Evolutionary conservation across 2,888 invertebrate genomes (phyloP).

Genomic region (Rhamnusium bicolor): DNA sequence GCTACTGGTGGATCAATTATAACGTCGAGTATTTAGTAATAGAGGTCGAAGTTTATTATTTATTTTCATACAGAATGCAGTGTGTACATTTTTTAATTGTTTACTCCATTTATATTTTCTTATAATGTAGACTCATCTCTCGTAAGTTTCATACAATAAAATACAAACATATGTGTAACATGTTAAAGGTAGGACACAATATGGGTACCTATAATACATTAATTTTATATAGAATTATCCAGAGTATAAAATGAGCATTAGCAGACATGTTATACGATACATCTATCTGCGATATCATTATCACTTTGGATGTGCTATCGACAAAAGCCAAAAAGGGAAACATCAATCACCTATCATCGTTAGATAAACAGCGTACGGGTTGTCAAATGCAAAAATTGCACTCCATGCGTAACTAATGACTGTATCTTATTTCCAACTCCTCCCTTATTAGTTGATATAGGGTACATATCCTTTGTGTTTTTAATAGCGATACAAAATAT

Average conservation of each 20-base stretch:
- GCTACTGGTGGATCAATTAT: too few relatives aligned
- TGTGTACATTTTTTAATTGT: too few relatives aligned
- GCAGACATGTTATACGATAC: conserved; percentile 53
- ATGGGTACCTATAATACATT: not conserved
- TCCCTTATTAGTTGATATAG: not conserved
- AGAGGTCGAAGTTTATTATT: too few relatives aligned
- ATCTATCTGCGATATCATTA: conserved; percentile 59
- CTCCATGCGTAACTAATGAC: conserved; percentile 50
- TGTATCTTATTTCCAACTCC: conserved; percentile 46
- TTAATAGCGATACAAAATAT: not conserved
- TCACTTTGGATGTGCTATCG: conserved; percentile 51
- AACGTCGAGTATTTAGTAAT: too few relatives aligned
- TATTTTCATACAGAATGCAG: too few relatives aligned
- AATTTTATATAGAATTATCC: not conserved
- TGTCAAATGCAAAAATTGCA: conserved; percentile 57
- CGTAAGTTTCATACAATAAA: too few relatives aligned
- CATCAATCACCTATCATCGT: conserved; percentile 62
- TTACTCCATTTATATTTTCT: too few relatives aligned
- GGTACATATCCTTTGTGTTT: not conserved
- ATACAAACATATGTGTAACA: too few relatives aligned
- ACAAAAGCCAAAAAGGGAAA: conserved; percentile 61
- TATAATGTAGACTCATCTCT: too few relatives aligned
- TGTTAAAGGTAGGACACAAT: not conserved
- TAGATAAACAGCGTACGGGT: conserved; percentile 56
- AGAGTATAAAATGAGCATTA: not conserved